These are phyloP conservation scores for Isichthys henryi DNA, from an alignment of 2,113 vertebrate genomes.

Conservation along the genomic window DNA sequence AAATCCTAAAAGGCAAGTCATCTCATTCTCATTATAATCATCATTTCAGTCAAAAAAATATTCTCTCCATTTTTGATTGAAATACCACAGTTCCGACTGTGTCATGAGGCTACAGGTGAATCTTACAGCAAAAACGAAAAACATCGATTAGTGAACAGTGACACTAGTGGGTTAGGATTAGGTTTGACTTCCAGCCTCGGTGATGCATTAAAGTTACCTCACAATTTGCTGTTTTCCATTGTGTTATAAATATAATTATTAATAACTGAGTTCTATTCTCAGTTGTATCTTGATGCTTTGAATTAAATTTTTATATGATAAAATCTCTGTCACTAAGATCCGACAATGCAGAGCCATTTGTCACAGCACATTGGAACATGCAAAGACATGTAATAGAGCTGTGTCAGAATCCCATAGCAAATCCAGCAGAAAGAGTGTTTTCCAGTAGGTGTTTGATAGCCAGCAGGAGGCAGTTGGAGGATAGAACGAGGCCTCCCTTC, in stretches of 20 bases:
- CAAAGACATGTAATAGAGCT: background rate
- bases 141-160: background rate
- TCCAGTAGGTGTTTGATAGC: background rate
- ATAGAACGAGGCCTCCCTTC: background rate
- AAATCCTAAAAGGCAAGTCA: background rate
- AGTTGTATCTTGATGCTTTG: background rate
- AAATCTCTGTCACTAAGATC: background rate
- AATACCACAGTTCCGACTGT: background rate
- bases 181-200: background rate
- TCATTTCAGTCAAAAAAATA: background rate
- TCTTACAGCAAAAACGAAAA: background rate
- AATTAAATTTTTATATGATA: background rate
- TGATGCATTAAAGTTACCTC: background rate
- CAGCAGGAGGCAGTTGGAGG: background rate
- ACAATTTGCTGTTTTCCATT: constrained; percentile 46
- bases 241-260: constrained; percentile 2
- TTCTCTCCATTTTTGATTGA: background rate
- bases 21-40: background rate
- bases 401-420: background rate
- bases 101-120: background rate
- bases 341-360: background rate
- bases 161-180: background rate
- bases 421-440: background rate
- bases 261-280: background rate
- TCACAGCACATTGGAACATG: background rate